Conservation (phyloP, 2,797 vertebrate genomes). For the Lutjanus campechanus region DNA sequence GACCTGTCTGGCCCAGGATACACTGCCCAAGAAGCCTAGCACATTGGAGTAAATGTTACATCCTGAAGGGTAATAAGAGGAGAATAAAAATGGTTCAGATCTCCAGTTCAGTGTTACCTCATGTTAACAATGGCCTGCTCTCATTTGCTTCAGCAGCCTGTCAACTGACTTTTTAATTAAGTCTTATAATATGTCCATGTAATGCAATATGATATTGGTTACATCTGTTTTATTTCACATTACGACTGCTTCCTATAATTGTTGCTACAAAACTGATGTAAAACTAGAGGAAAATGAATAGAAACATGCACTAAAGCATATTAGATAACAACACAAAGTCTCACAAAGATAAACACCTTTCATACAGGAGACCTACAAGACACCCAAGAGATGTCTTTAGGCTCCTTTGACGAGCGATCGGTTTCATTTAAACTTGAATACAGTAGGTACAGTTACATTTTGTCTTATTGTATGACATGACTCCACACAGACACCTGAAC, state of each 20-base stretch:
- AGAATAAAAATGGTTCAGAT: neutral
- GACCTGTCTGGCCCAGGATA: slow-evolving; percentile 95
- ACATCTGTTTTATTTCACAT: slow-evolving; percentile 5
- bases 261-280: neutral
- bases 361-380: neutral
- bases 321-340: slow-evolving; percentile 1
- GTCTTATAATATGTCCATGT: neutral
- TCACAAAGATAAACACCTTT: neutral
- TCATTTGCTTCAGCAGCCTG: neutral
- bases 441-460: neutral
- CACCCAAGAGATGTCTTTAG: slow-evolving; percentile 5
- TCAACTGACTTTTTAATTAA: neutral
- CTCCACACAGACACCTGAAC: neutral
- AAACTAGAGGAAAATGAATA: neutral
- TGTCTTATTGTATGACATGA: neutral
- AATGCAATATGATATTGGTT: neutral
- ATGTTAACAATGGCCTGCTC: neutral
- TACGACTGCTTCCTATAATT: neutral
- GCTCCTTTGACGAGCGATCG: neutral
- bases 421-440: slow-evolving; percentile 7
- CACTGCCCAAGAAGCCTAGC: slow-evolving; percentile 93
- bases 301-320: neutral
- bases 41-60: slow-evolving; percentile 96
- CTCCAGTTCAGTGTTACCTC: neutral
- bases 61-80: slow-evolving; percentile 79